Evolutionary conservation across 1,140 invertebrate genomes (phyloP).

Genomic region (Whitmania pigra): DNA sequence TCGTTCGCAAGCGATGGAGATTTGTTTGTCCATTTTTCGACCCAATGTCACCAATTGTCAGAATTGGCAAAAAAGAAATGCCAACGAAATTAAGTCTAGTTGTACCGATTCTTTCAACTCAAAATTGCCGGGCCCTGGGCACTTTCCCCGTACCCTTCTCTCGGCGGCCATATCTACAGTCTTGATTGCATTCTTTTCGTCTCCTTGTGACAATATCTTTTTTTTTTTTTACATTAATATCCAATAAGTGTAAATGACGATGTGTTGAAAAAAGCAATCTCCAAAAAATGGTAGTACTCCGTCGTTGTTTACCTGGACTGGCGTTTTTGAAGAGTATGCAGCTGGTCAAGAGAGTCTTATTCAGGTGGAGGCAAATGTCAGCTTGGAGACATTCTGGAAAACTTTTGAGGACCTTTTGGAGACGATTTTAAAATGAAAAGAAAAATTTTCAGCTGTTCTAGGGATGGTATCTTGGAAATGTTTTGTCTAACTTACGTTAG

Average conservation of each 20-base stretch:
- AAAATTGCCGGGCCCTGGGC: no score
- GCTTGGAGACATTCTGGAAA: conserved; percentile 93
- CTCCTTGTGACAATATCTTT: not conserved
- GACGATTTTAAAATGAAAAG: not conserved
- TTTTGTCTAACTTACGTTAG: not conserved
- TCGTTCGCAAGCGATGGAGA: no score
- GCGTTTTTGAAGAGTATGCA: conserved; percentile 27
- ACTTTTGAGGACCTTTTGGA: conserved; percentile 67
- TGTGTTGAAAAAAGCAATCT: no score
- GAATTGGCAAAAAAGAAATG: no score
- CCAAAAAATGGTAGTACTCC: not conserved
- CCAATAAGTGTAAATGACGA: no score
- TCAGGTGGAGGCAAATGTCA: conserved; percentile 89
- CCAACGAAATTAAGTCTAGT: no score
- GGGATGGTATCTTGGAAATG: not conserved
- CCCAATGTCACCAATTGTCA: conserved; percentile 1
- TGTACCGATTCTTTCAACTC: not conserved
- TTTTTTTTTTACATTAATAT: no score
- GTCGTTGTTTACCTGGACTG: conserved; percentile 20
- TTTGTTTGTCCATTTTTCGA: not conserved
- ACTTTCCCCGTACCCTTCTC: no score
- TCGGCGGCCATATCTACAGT: no score
- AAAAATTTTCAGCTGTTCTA: not conserved
- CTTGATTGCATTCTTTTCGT: not conserved
- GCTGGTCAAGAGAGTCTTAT: conserved; percentile 46